phyloP scores from a whole-genome alignment of 2,797 vertebrate genomes.

The Notolabrus celidotus region DNA sequence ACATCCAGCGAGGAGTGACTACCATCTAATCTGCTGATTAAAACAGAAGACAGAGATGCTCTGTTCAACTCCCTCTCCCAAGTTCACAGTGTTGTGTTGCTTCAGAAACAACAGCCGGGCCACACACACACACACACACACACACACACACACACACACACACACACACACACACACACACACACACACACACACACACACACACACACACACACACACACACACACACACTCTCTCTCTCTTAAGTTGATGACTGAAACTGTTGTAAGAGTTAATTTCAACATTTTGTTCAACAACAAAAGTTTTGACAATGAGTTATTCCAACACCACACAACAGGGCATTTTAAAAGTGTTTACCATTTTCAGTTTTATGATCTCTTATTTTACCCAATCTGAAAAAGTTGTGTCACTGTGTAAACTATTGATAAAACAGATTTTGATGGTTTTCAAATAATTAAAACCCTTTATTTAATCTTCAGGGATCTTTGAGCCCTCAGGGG shows the following conservation, averaged over 20 bases:
- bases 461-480: no score
- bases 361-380: no score
- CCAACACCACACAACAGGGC: neutral
- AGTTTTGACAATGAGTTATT: neutral
- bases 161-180: constrained; percentile 2
- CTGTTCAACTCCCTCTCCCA: constrained; percentile 65
- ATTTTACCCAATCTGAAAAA: no score
- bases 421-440: no score
- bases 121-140: constrained; percentile 9
- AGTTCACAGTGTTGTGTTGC: constrained; percentile 47
- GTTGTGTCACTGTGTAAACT: no score
- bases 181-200: constrained; percentile 6
- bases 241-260: constrained; percentile 22
- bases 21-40: constrained; percentile 80
- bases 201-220: constrained; percentile 17
- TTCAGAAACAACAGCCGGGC: constrained; percentile 47
- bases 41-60: constrained; percentile 79
- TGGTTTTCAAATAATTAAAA: no score
- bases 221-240: neutral
- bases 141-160: constrained; percentile 12
- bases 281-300: neutral
- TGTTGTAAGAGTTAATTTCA: constrained; percentile 22
- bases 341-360: no score
- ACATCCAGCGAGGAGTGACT: constrained; percentile 80
- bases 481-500: no score